Evolutionary conservation across 1,140 invertebrate species (phyloP).

Genomic region (Portunus trituberculatus): DNA sequence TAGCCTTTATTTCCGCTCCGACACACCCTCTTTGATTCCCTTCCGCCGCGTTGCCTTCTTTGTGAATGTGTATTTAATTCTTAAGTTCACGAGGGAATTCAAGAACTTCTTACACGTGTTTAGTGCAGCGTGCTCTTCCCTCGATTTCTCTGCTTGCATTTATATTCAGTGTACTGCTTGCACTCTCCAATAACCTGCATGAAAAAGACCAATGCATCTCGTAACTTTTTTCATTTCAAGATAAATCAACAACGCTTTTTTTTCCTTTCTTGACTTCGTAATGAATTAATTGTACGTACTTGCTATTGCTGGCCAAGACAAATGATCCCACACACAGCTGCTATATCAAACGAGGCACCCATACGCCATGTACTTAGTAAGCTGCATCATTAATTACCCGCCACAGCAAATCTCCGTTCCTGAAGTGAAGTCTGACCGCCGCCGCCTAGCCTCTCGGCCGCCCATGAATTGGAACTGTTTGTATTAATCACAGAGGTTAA

Average conservation of each 20-base stretch:
- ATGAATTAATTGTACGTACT: too few relatives aligned
- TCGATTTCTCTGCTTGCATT: neutral
- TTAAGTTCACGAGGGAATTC: neutral
- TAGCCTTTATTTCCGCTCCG: neutral
- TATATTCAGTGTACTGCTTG: neutral
- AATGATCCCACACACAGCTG: too few relatives aligned
- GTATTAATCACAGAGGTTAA: neutral
- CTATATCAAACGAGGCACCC: too few relatives aligned
- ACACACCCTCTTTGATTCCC: neutral
- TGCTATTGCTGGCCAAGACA: too few relatives aligned
- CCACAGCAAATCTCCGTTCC: too few relatives aligned
- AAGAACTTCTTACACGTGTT: neutral
- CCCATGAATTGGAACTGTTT: slow-evolving; percentile 1
- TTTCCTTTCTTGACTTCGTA: too few relatives aligned
- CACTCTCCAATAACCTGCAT: neutral
- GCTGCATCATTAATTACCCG: too few relatives aligned
- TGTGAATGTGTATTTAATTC: neutral
- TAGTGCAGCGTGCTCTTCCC: neutral
- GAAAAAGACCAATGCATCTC: neutral
- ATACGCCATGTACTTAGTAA: too few relatives aligned
- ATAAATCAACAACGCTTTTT: too few relatives aligned
- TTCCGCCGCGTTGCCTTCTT: neutral
- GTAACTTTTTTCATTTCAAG: too few relatives aligned
- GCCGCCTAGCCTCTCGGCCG: neutral
- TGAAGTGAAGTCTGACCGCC: too few relatives aligned